Evolutionary conservation across 2,797 vertebrate species (phyloP).

Genomic region (Adelosebastes latens): DNA sequence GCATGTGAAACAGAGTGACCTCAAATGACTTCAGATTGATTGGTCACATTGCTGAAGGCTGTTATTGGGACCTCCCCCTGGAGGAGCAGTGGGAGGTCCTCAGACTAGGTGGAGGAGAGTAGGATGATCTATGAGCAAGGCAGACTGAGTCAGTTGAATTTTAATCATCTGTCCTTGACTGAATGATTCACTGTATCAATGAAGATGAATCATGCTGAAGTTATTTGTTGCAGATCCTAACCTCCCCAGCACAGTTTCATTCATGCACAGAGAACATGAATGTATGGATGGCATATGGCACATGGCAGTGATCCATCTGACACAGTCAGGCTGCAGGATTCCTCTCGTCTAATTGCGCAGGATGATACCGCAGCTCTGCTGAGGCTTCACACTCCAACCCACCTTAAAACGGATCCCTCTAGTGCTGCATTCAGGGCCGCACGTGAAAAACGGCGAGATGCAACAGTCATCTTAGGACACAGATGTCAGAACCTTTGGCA

Average conservation of each 20-base stretch:
- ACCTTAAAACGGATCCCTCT: slow-evolving; percentile 87
- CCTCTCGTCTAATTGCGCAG: slow-evolving; percentile 90
- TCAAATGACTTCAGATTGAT: background rate
- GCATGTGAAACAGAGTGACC: background rate
- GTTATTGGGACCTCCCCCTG: slow-evolving; percentile 6
- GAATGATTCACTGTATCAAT: slow-evolving; percentile 32
- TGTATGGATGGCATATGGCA: background rate
- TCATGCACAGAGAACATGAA: background rate
- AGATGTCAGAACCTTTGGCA: background rate
- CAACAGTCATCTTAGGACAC: background rate
- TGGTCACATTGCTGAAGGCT: slow-evolving; percentile 9
- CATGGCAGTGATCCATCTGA: slow-evolving; percentile 2
- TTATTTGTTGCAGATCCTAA: background rate
- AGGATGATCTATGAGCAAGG: slow-evolving; percentile 20
- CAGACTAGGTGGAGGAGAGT: background rate
- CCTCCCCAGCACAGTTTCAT: background rate
- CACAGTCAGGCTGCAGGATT: slow-evolving; percentile 37
- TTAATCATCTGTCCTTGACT: slow-evolving; percentile 17
- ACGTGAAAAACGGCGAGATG: slow-evolving; percentile 3
- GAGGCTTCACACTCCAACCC: slow-evolving; percentile 90
- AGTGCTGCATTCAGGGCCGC: slow-evolving; percentile 45
- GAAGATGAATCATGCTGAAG: slow-evolving; percentile 24
- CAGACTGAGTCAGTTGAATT: slow-evolving; percentile 44
- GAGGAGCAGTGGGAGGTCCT: background rate
- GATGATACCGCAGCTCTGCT: slow-evolving; percentile 93